Evolutionary conservation across 2,113 vertebrate genomes (phyloP).

Genomic region (Heloderma charlesbogerti): DNA sequence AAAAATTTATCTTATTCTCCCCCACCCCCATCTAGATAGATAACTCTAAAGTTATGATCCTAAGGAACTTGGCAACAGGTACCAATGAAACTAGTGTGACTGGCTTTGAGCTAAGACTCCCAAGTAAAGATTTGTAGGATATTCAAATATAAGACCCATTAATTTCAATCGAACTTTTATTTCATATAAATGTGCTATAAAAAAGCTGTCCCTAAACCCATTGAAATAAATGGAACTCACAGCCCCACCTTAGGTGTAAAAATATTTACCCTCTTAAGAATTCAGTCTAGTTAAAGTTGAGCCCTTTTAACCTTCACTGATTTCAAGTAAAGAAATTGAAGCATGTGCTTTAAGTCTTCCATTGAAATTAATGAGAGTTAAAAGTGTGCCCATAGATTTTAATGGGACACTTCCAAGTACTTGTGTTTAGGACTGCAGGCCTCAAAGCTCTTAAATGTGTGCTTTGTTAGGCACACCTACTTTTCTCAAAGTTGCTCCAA

Average conservation of each 20-base stretch:
- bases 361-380: background rate
- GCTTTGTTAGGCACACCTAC: background rate
- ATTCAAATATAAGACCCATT: background rate
- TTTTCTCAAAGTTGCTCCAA: background rate
- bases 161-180: background rate
- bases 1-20: background rate
- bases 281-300: background rate
- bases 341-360: background rate
- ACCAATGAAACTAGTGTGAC: background rate
- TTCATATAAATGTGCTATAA: background rate
- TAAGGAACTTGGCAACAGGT: background rate
- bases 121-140: background rate
- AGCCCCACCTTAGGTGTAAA: background rate
- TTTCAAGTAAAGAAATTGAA: background rate
- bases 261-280: background rate
- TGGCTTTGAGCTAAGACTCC: background rate
- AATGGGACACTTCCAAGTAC: background rate
- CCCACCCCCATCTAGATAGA: background rate
- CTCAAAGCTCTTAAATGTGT: background rate
- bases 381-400: background rate
- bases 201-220: background rate
- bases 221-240: background rate
- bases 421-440: background rate
- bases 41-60: background rate
- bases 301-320: background rate